These are phyloP conservation scores for Synanthedon andrenaeformis DNA, from an alignment of 2,888 invertebrate species.

Conservation along the genomic window DNA sequence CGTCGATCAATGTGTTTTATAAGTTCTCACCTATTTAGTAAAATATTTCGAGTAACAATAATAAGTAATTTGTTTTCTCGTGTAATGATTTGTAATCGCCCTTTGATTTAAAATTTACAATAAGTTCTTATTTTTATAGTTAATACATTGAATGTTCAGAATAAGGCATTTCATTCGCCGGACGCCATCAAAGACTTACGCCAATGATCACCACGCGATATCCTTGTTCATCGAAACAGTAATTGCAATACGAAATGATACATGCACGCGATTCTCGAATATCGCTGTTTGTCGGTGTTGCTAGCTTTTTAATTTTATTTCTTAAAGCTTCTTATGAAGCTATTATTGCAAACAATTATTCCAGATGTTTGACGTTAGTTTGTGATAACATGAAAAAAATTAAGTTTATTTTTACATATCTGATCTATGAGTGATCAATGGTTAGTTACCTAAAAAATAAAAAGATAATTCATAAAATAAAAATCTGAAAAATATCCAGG, in stretches of 20 bases:
- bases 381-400: neutral
- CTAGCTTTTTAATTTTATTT: slow-evolving; percentile 21
- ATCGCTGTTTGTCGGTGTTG: slow-evolving; percentile 24
- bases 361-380: neutral
- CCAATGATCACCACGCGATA: slow-evolving; percentile 52
- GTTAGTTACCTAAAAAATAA: too few species aligned
- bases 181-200: slow-evolving; percentile 24
- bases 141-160: slow-evolving; percentile 8
- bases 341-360: slow-evolving; percentile 22
- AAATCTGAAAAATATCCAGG: too few species aligned
- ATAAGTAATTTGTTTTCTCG: too few species aligned
- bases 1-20: too few species aligned
- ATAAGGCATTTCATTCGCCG: slow-evolving; percentile 18
- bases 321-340: slow-evolving; percentile 33
- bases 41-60: too few species aligned
- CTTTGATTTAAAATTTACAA: too few species aligned
- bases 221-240: slow-evolving; percentile 52
- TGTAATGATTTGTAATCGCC: too few species aligned
- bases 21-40: too few species aligned
- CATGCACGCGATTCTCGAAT: slow-evolving; percentile 51
- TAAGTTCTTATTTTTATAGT: too few species aligned
- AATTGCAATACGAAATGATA: slow-evolving; percentile 58
- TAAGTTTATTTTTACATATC: too few species aligned
- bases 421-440: too few species aligned
- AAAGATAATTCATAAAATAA: too few species aligned